Base-by-base conservation (phyloP, 2,797 vertebrate genomes). In the Coregonus ussuriensis region DNA sequence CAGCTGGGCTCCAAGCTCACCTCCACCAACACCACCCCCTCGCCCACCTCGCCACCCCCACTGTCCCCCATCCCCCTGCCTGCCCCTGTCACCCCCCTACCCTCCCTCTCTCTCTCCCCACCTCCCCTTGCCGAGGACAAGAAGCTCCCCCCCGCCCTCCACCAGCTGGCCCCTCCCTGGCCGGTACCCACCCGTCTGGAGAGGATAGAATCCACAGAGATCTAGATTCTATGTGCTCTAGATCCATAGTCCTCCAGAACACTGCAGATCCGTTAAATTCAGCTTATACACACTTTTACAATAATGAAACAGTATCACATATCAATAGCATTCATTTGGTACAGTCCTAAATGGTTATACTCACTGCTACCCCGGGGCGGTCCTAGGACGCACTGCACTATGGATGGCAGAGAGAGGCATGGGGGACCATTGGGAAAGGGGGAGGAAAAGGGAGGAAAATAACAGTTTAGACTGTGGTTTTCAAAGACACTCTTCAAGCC, bases 181-280 rank as follows among this genome's bases (percentile, higher is more conserved):
- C 87, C 84, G 5, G 84, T 83, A 56, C 63, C 85, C 6, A 95
- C 96, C 76, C 93, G 95, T 66, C 91, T 97, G 0, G 96, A 97
- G 87, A 89, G 96, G 86, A 97, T 97, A 74, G 96, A 97, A 82
- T 97, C 96, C 83, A 97, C 96, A 0, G 96, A 97, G 91, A 97
- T 97, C 88, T 97, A 59, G 56, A 74, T 70, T 33, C 35, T 76
- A 67, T 67, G 70, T 78, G 80, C 33, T 65, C 53, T 51, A 52
- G 13, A 71, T 71, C 51, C 2, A 29, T 72, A 6, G 52, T 51
- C 29, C 52, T 72, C 14, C 71, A 35, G 71, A 47, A 21, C 25
- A 66, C 21, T 31, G 13, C n/a, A 74, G 63, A 41, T 9, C 71
- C 37, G 21, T 66, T 74, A 2, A 63, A 69, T 76, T 69, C 52